phyloP scores from a whole-genome alignment of 2,797 vertebrate genomes.

The Falco novaeseelandiae region DNA sequence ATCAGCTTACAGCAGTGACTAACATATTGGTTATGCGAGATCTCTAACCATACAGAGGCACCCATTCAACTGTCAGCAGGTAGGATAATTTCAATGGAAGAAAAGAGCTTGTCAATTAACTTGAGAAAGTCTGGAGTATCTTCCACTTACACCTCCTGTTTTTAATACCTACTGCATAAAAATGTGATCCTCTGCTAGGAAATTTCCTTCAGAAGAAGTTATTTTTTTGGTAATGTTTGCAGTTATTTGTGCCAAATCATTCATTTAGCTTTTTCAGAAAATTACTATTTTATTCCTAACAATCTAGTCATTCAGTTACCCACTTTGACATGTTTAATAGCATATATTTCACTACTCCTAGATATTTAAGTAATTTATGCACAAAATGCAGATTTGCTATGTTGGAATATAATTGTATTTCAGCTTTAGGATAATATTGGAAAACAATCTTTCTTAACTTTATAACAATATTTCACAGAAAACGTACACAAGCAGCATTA shows the following conservation, averaged over 20 bases:
- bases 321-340: slow-evolving; percentile 56
- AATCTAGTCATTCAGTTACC: slow-evolving; percentile 54
- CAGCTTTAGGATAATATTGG: not conserved
- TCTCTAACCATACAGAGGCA: not conserved
- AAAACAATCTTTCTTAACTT: slow-evolving; percentile 26
- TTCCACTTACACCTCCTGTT: not conserved
- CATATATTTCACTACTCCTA: not conserved
- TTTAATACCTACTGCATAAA: slow-evolving; percentile 17
- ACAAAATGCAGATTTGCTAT: slow-evolving; percentile 23
- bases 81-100: not conserved
- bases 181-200: not conserved
- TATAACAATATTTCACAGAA: not conserved
- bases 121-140: not conserved
- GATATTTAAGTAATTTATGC: slow-evolving; percentile 42
- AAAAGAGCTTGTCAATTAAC: not conserved
- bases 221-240: not conserved
- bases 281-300: slow-evolving; percentile 50
- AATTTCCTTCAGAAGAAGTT: not conserved
- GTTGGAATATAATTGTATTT: not conserved
- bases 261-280: slow-evolving; percentile 46
- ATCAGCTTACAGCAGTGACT: not conserved
- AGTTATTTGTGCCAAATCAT: slow-evolving; percentile 44
- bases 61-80: slow-evolving; percentile 24
- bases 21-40: not conserved
- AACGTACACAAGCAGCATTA: not conserved